These are phyloP conservation scores for Cylindroiulus punctatus DNA, from an alignment of 2,888 invertebrate genomes.

Conservation along the genomic window DNA sequence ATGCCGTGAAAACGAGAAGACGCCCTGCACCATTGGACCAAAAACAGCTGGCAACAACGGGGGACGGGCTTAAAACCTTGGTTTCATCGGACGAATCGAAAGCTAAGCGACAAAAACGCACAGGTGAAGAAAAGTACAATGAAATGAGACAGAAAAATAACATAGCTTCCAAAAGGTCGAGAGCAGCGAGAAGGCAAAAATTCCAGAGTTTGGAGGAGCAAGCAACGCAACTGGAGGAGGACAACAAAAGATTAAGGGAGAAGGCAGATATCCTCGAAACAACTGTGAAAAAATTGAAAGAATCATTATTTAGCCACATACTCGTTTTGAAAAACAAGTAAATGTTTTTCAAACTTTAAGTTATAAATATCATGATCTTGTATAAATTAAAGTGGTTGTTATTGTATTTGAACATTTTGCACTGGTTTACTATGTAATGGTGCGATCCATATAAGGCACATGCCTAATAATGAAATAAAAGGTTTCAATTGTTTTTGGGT, in stretches of 20 bases:
- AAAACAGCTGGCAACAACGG: neutral
- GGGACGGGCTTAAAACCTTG: neutral
- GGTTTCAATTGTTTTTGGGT: neutral
- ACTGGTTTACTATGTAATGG: neutral
- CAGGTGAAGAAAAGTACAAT: slow-evolving; percentile 49
- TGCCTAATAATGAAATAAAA: neutral
- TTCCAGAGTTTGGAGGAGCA: slow-evolving; percentile 32
- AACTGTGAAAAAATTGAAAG: slow-evolving; percentile 31
- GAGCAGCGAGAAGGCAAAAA: slow-evolving; percentile 37
- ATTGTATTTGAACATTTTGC: neutral
- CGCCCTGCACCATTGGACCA: neutral
- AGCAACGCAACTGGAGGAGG: slow-evolving; percentile 39
- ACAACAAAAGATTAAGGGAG: slow-evolving; percentile 44
- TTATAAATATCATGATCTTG: no score
- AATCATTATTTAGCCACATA: neutral
- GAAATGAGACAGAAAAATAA: slow-evolving; percentile 54
- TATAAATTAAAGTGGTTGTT: neutral
- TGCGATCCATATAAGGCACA: neutral
- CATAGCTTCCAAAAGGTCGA: slow-evolving; percentile 53
- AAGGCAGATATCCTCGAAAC: slow-evolving; percentile 46
- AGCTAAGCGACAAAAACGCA: neutral
- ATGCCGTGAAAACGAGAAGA: neutral
- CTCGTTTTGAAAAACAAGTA: neutral
- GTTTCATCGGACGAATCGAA: neutral
- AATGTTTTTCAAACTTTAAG: no score